Evolutionary conservation across 2,797 vertebrate species (phyloP), one percentile per base, ranked within the genome.

Genomic region (Graptemys geographica): DNA sequence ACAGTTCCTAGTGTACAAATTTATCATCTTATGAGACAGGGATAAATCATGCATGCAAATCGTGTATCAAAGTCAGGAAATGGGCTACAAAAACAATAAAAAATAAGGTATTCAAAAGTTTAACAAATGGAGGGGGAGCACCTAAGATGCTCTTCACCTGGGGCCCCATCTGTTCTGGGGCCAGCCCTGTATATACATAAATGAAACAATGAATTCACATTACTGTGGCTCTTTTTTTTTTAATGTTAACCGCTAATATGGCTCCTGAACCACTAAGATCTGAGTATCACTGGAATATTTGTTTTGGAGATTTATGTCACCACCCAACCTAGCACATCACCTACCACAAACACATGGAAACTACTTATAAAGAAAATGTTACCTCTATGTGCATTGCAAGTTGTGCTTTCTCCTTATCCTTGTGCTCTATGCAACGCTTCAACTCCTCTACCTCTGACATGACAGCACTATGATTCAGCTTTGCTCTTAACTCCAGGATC

Each of bases 331-430:
- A 83, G 41, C 15, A 83, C 23, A 93, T 65, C 25, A 96, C 37
- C 90, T 94, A 79, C 23, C 96, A 84, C 88, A 85, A 84, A 59
- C 19, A 31, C 31, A 65, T 0, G 12, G 4, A 92, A 90, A 83
- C 37, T 8, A 82, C 83, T 85, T 92, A 31, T 79, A 86, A 49
- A 19, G 56, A 82, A 87, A 49, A 85, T 78, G 69, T 96, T 95
- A 98, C 99, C 99, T 99, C 98, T 74, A 99, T 93, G 91, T 98
- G 98, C 62, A 97, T 93, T 76, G 98, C 94, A 94, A 99, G 98
- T 53, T 98, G 98, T 31, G 98, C 92, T 93, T 97, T 98, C 97
- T 99, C 99, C 92, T 98, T 98, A 96, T 99, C 99, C 89, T 99
- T 99, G 62, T 53, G 95, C 12, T 99, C 98, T 94, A 99, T 59